phyloP scores from a whole-genome alignment of 1,140 invertebrate species.

The Lepeophtheirus salmonis region DNA sequence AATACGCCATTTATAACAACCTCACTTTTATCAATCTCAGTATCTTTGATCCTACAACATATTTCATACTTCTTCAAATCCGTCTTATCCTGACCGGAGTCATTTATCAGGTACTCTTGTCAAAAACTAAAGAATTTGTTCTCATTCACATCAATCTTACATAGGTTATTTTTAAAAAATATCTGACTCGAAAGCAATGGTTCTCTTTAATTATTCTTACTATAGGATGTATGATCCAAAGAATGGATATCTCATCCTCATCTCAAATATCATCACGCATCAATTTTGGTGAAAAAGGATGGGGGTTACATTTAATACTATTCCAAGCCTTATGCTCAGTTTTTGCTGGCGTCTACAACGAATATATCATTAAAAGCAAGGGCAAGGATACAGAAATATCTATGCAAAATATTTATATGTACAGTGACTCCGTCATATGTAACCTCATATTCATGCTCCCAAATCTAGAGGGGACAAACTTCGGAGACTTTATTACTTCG shows the following conservation, averaged over 20 bases:
- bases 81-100: constrained; percentile 77
- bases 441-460: constrained; percentile 46
- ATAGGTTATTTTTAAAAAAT: constrained; percentile 65
- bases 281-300: constrained; percentile 14
- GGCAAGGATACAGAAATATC: constrained; percentile 66
- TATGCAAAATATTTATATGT: constrained; percentile 90
- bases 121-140: no score
- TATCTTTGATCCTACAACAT: constrained; percentile 80
- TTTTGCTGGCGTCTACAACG: constrained; percentile 86
- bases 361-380: constrained; percentile 67
- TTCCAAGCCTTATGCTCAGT: constrained; percentile 78
- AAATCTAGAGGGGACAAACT: neutral
- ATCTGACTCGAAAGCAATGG: constrained; percentile 66
- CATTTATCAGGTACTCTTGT: constrained; percentile 64
- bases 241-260: constrained; percentile 43
- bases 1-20: constrained; percentile 91
- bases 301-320: constrained; percentile 22
- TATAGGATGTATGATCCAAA: constrained; percentile 74
- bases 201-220: constrained; percentile 65
- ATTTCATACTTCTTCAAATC: constrained; percentile 77
- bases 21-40: constrained; percentile 74
- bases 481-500: neutral
- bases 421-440: constrained; percentile 77
- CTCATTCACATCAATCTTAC: neutral
- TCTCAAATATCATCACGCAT: constrained; percentile 18